Percentiles rank a stretch among this genome's conserved stretches.
These are phyloP conservation scores for Macaria notata DNA, from an alignment of 2,888 invertebrate genomes.

Conservation along the genomic window DNA sequence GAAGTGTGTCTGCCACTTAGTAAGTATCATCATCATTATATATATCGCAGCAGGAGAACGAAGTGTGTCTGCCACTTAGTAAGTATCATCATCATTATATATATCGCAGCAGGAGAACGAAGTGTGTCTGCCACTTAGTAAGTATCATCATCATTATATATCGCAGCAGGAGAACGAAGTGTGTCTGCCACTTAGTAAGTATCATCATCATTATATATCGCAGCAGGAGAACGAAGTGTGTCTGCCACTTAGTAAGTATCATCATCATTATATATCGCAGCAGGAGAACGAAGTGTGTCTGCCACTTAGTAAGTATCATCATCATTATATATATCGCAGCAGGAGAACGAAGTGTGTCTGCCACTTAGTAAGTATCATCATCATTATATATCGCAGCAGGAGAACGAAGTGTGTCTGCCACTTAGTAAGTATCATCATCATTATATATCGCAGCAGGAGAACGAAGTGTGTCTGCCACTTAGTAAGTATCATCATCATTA, in stretches of 20 bases:
- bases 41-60: not conserved
- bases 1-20: constrained; percentile 42
- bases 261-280: rapidly evolving
- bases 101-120: not conserved
- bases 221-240: constrained; percentile 31
- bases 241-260: constrained; percentile 46
- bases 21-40: constrained; percentile 39
- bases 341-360: constrained; percentile 34
- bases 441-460: constrained; percentile 3
- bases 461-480: constrained; percentile 37
- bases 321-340: not conserved
- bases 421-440: constrained; percentile 44
- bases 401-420: constrained; percentile 32
- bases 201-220: not conserved
- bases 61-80: constrained; percentile 46
- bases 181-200: constrained; percentile 52
- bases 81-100: constrained; percentile 34
- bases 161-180: not conserved
- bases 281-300: constrained; percentile 35
- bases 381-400: constrained; percentile 9
- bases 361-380: constrained; percentile 45
- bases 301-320: constrained; percentile 45
- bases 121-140: constrained; percentile 47
- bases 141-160: constrained; percentile 33
- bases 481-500: constrained; percentile 43